A percentile compares a stretch with the other conserved stretches of the same genome.
phyloP scores from a whole-genome alignment of 2,113 vertebrate genomes.

The Micronycteris hirsuta region DNA sequence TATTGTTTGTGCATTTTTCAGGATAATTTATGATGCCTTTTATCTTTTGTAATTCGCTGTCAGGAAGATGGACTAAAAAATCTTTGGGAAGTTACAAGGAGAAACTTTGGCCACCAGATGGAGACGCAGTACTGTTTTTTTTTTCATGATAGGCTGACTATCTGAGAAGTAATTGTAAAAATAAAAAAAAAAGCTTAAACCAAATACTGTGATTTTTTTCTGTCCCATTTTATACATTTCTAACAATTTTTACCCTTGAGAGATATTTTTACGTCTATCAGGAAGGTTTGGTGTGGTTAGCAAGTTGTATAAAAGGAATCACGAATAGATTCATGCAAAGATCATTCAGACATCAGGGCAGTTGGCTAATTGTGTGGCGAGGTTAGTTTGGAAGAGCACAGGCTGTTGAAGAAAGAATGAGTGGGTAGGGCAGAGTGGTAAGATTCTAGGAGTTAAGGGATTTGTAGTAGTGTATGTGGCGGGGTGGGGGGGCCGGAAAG shows the following conservation, averaged over 20 bases:
- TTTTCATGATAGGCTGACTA: background rate
- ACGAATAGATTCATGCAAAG: background rate
- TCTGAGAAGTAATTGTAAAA: background rate
- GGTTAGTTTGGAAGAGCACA: background rate
- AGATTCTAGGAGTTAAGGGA: background rate
- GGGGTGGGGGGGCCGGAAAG: background rate
- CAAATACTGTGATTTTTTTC: background rate
- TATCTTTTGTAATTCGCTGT: background rate
- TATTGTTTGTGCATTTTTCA: background rate
- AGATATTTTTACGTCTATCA: background rate
- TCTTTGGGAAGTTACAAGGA: conserved; percentile 23
- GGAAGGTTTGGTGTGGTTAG: background rate
- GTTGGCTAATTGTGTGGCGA: background rate
- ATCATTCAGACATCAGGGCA: background rate
- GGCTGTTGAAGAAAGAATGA: background rate
- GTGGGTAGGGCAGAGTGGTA: background rate
- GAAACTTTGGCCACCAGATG: conserved; percentile 68
- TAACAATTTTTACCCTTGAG: background rate
- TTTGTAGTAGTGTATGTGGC: background rate
- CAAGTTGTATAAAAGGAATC: background rate
- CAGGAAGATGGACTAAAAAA: background rate
- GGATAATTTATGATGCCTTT: background rate
- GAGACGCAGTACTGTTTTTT: conserved; percentile 58
- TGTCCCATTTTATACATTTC: background rate
- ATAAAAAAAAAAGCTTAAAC: background rate